A percentile compares a stretch with the other conserved stretches of the same genome.
These are phyloP conservation scores for Siniperca undulata DNA, from an alignment of 2,797 vertebrate genomes.

Conservation along the genomic window DNA sequence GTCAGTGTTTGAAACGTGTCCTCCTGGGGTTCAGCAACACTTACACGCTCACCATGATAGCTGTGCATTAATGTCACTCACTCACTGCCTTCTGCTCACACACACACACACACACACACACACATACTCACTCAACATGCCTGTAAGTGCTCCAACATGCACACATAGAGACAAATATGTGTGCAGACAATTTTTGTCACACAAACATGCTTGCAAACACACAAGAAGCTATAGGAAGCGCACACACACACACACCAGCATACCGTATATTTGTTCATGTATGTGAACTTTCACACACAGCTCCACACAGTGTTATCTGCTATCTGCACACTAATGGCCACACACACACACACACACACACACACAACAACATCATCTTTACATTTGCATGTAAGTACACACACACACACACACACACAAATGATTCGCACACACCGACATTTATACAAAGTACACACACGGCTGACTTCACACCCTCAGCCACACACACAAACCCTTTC, in stretches of 20 bases:
- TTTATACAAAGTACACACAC: constrained; percentile 4
- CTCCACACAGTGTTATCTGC: not conserved
- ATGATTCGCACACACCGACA: not conserved
- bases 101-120: constrained; percentile 46
- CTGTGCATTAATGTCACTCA: constrained; percentile 78
- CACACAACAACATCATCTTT: constrained; percentile 24
- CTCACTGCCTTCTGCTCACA: constrained; percentile 29
- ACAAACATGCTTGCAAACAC: constrained; percentile 40
- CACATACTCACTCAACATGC: not conserved
- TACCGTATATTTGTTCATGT: not conserved
- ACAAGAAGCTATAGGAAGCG: constrained; percentile 23
- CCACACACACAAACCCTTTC: constrained; percentile 12
- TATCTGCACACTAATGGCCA: not conserved
- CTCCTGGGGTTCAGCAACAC: constrained; percentile 66
- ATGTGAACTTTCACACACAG: not conserved
- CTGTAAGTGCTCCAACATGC: constrained; percentile 24
- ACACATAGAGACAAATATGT: constrained; percentile 47
- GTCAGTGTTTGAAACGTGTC: constrained; percentile 59
- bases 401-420: constrained; percentile 15
- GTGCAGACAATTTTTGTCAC: constrained; percentile 31
- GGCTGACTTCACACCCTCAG: constrained; percentile 27
- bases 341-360: constrained; percentile 25
- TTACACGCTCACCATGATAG: constrained; percentile 75
- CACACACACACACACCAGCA: constrained; percentile 2
- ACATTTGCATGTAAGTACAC: constrained; percentile 25